phyloP scores from a whole-genome alignment of 2,113 vertebrate genomes.

The Tragelaphus scriptus region DNA sequence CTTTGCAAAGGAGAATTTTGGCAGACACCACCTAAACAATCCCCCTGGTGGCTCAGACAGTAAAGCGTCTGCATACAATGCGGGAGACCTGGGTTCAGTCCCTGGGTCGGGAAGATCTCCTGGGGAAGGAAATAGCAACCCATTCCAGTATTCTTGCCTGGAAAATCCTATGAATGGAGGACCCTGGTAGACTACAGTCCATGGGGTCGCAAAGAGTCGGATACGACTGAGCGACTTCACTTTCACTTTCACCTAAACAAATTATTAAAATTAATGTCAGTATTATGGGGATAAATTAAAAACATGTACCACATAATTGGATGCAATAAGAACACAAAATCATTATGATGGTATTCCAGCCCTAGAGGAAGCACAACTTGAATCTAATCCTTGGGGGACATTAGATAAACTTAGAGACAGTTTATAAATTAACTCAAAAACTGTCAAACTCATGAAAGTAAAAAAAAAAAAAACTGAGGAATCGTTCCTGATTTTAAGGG shows the following conservation, averaged over 20 bases:
- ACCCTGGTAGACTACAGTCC: neutral
- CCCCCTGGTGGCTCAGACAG: neutral
- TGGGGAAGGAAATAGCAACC: neutral
- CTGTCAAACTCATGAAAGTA: neutral
- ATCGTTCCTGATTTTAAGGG: neutral
- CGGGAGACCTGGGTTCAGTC: neutral
- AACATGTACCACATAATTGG: neutral
- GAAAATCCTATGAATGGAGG: neutral
- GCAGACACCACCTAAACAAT: neutral
- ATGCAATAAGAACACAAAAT: neutral
- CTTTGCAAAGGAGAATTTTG: neutral
- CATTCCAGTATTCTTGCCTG: neutral
- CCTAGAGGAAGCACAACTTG: neutral
- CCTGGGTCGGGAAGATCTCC: neutral
- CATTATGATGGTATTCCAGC: neutral
- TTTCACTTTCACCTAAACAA: neutral
- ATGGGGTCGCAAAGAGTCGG: accelerated
- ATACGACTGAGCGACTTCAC: accelerated
- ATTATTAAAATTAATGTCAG: neutral
- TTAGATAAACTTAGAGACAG: neutral
- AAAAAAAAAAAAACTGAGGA: neutral
- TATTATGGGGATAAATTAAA: neutral
- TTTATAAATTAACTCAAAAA: constrained; percentile 16
- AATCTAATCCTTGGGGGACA: constrained; percentile 7
- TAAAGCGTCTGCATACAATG: neutral